Percentiles rank a stretch among this genome's conserved stretches.
These are phyloP conservation scores for Sebastes kiyomatsui DNA, from an alignment of 2,797 vertebrate genomes.

Conservation along the genomic window DNA sequence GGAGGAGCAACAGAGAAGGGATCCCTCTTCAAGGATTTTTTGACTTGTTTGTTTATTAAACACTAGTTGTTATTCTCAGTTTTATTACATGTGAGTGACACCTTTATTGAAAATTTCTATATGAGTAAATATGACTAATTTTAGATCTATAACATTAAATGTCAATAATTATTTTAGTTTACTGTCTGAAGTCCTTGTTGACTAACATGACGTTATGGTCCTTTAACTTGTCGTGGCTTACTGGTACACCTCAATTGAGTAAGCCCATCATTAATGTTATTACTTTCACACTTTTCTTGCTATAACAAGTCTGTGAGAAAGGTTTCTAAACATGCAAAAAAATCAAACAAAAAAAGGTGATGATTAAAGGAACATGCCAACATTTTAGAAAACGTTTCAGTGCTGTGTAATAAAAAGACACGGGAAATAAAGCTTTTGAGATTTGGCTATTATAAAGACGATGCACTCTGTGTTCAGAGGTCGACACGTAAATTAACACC, in stretches of 20 bases:
- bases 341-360: neutral
- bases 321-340: neutral
- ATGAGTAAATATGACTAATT: neutral
- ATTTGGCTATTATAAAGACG: neutral
- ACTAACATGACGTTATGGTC: neutral
- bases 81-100: neutral
- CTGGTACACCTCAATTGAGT: neutral
- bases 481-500: constrained; percentile 20
- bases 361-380: neutral
- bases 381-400: neutral
- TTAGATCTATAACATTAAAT: neutral
- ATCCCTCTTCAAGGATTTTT: neutral
- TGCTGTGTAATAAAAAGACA: neutral
- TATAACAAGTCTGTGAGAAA: neutral
- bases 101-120: neutral
- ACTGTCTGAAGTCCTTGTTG: neutral
- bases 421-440: neutral
- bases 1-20: neutral
- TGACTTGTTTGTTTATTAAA: neutral
- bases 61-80: neutral
- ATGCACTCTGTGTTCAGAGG: neutral
- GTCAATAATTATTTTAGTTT: neutral
- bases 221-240: neutral
- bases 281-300: neutral
- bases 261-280: neutral